A percentile compares a stretch with the other conserved stretches of the same genome.
Conservation (phyloP, 2,797 vertebrate species). For the Enteromius mattozi region DNA sequence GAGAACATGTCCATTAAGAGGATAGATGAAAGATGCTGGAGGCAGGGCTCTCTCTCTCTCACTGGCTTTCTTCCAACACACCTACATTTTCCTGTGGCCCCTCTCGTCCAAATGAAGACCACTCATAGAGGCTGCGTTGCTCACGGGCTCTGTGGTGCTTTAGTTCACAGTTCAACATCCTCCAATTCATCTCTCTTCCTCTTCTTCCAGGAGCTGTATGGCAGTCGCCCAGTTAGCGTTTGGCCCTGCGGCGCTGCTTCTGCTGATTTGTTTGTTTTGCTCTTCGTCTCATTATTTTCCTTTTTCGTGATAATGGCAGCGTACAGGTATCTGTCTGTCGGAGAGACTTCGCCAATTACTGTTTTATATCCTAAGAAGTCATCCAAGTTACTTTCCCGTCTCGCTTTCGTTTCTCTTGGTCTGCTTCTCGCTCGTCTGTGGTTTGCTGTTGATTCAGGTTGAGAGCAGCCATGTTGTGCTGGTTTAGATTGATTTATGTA, state of each 20-base stretch:
- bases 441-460: slow-evolving; percentile 55
- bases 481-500: slow-evolving; percentile 59
- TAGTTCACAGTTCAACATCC: slow-evolving; percentile 52
- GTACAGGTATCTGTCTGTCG: slow-evolving; percentile 26
- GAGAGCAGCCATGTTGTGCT: slow-evolving; percentile 57
- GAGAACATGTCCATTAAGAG: slow-evolving; percentile 47
- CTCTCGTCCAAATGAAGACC: slow-evolving; percentile 38
- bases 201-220: background rate
- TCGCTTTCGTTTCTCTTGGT: slow-evolving; percentile 2
- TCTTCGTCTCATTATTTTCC: slow-evolving; percentile 46
- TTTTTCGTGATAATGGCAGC: slow-evolving; percentile 27
- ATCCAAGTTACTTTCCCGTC: slow-evolving; percentile 11
- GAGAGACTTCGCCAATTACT: slow-evolving; percentile 35
- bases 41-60: slow-evolving; percentile 20
- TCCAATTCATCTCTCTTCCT: background rate
- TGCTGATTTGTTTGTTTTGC: slow-evolving; percentile 38
- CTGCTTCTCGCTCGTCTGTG: slow-evolving; percentile 10
- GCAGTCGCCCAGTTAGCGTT: slow-evolving; percentile 5
- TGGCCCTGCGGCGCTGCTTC: slow-evolving; percentile 29
- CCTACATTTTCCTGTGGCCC: slow-evolving; percentile 16
- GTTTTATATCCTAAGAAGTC: slow-evolving; percentile 40
- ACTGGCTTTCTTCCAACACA: slow-evolving; percentile 15
- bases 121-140: slow-evolving; percentile 23
- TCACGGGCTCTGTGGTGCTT: slow-evolving; percentile 38
- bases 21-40: slow-evolving; percentile 44